phyloP scores from a whole-genome alignment of 1,140 invertebrate species.

The Luehdorfia chinensis region DNA sequence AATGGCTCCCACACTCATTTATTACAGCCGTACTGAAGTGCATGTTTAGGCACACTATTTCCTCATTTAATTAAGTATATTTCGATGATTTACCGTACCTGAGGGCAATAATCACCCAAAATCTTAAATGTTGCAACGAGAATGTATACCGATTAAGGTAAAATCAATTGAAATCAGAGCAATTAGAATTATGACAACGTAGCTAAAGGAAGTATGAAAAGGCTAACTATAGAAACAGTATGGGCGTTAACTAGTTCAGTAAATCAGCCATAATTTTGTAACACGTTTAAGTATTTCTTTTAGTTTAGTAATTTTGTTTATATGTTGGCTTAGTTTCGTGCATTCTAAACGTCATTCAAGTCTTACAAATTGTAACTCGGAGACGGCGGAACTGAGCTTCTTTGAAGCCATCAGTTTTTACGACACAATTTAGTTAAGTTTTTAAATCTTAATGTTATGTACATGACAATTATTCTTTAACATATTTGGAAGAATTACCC shows the following conservation, averaged over 20 bases:
- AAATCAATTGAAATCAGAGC: slow-evolving; percentile 11
- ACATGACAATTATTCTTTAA: too few relatives aligned
- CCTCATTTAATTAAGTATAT: slow-evolving; percentile 7
- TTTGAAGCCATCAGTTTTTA: too few relatives aligned
- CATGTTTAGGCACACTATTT: slow-evolving; percentile 11
- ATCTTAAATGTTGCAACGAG: slow-evolving; percentile 2
- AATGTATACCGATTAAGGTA: slow-evolving; percentile 6
- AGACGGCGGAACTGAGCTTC: too few relatives aligned
- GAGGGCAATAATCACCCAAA: slow-evolving; percentile 2
- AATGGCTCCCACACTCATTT: slow-evolving; percentile 5
- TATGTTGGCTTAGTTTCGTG: too few relatives aligned
- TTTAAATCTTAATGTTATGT: too few relatives aligned
- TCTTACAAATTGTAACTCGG: too few relatives aligned
- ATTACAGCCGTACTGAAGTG: slow-evolving; percentile 1
- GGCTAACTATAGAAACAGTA: background rate
- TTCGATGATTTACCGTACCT: slow-evolving; percentile 3
- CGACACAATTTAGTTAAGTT: too few relatives aligned
- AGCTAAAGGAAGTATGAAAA: background rate
- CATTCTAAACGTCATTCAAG: too few relatives aligned
- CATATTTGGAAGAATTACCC: too few relatives aligned
- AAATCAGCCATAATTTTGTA: too few relatives aligned
- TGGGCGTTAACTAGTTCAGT: background rate
- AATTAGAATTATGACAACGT: slow-evolving; percentile 10
- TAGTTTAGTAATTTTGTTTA: too few relatives aligned
- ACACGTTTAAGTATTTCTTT: too few relatives aligned